A percentile compares a stretch with the other conserved stretches of the same genome.
phyloP scores from a whole-genome alignment of 2,888 invertebrate genomes.

The Agrypnus murinus region DNA sequence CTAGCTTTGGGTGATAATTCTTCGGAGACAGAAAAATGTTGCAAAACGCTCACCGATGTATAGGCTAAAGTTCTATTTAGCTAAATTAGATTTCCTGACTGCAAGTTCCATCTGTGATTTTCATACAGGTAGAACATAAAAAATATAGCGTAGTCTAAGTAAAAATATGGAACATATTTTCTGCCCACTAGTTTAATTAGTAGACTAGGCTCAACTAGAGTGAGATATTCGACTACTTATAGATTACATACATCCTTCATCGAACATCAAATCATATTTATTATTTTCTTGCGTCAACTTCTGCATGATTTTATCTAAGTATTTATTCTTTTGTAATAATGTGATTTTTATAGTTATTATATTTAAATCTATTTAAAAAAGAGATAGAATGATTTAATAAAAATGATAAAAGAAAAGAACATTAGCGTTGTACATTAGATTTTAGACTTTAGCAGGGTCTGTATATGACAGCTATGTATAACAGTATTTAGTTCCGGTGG shows the following conservation, averaged over 20 bases:
- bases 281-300: constrained; percentile 27
- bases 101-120: constrained; percentile 69
- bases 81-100: constrained; percentile 59
- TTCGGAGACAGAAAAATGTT: neutral
- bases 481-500: constrained; percentile 57
- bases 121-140: constrained; percentile 62
- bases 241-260: constrained; percentile 27
- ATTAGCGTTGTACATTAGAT: constrained; percentile 44
- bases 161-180: constrained; percentile 14
- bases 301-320: constrained; percentile 28
- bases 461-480: constrained; percentile 51
- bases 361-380: constrained; percentile 13
- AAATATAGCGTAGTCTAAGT: constrained; percentile 32
- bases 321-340: constrained; percentile 39
- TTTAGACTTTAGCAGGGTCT: constrained; percentile 38
- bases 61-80: constrained; percentile 54
- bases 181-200: constrained; percentile 24
- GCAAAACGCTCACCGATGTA: constrained; percentile 26
- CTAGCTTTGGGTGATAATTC: constrained; percentile 35
- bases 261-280: constrained; percentile 27
- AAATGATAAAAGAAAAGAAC: neutral
- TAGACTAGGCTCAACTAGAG: constrained; percentile 23
- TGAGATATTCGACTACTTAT: constrained; percentile 22
- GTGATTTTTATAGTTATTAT: constrained; percentile 31
- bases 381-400: constrained; percentile 2